Evolutionary conservation across 1,140 invertebrate genomes (phyloP).

Genomic region (Lepeophtheirus salmonis): DNA sequence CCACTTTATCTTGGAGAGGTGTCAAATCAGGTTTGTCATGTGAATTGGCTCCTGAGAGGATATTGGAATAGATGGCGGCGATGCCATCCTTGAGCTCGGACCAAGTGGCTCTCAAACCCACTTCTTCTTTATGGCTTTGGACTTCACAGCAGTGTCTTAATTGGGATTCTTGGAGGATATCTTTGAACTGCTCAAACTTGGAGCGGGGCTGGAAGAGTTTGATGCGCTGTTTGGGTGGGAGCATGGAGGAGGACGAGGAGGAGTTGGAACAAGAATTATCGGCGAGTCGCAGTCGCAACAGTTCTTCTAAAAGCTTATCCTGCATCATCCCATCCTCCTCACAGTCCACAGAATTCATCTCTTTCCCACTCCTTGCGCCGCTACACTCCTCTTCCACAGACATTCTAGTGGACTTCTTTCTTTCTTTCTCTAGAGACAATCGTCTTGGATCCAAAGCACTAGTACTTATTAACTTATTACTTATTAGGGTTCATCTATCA

Average conservation of each 20-base stretch:
- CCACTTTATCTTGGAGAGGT: background rate
- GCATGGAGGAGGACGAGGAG: background rate
- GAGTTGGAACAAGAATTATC: background rate
- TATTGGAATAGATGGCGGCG: background rate
- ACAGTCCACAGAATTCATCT: too few species aligned
- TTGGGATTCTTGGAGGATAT: constrained; percentile 11
- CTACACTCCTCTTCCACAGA: too few species aligned
- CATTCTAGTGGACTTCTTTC: too few species aligned
- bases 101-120: background rate
- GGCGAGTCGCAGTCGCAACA: background rate
- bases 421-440: too few species aligned
- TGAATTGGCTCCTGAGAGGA: background rate
- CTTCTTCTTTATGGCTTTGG: background rate
- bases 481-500: too few species aligned
- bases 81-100: background rate
- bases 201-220: constrained; percentile 2
- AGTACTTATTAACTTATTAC: too few species aligned
- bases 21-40: background rate
- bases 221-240: background rate
- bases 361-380: too few species aligned
- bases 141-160: background rate
- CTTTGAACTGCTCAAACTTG: constrained; percentile 12
- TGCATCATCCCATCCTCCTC: background rate
- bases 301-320: constrained; percentile 5
- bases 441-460: too few species aligned